Conservation (phyloP, 2,797 vertebrate genomes). For the Megaceryle alcyon region DNA sequence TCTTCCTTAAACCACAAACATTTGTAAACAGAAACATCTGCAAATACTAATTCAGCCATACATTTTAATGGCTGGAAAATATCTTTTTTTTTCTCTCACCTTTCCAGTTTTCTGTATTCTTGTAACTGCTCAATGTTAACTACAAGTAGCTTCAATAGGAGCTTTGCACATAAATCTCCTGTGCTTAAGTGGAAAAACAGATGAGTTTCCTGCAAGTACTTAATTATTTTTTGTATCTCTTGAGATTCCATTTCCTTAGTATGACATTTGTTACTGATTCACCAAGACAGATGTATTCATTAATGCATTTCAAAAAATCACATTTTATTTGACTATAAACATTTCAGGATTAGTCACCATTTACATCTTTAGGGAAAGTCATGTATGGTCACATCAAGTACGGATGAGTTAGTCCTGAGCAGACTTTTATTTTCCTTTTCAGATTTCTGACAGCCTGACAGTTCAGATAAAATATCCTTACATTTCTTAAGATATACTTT, state of each 20-base stretch:
- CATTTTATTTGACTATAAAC: neutral
- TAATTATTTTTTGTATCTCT: neutral
- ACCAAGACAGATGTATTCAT: neutral
- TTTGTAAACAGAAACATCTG: neutral
- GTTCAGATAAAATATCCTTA: neutral
- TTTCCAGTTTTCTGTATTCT: neutral
- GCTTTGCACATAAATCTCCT: neutral
- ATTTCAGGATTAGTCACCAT: neutral
- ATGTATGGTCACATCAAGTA: neutral
- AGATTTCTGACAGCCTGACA: neutral
- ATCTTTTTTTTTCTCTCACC: fast-evolving
- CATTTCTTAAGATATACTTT: neutral
- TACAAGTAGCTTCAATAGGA: neutral
- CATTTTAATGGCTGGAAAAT: neutral
- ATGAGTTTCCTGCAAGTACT: neutral
- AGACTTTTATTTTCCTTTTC: neutral
- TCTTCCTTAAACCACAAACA: neutral
- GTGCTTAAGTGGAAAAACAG: neutral
- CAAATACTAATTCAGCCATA: neutral
- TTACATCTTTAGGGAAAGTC: neutral
- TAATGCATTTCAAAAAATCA: neutral
- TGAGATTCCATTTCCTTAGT: neutral
- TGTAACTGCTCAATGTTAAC: neutral
- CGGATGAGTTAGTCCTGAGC: neutral
- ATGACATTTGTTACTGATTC: neutral